Evolutionary conservation across 2,888 invertebrate genomes (phyloP).

Genomic region (Pseudolycoriella hygida): DNA sequence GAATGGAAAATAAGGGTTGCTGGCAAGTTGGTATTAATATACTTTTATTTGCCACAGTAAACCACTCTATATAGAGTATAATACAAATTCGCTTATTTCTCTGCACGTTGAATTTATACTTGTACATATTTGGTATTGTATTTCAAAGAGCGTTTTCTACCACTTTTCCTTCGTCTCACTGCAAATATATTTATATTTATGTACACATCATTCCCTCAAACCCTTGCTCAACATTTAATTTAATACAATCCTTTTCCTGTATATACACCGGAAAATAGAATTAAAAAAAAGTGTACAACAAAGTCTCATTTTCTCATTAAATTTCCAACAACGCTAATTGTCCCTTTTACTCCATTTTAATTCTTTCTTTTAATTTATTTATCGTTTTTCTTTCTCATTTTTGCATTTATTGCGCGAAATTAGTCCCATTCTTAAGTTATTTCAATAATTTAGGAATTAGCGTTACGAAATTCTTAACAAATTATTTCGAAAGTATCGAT

Average conservation of each 20-base stretch:
- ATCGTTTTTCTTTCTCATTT: not conserved
- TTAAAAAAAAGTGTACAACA: not conserved
- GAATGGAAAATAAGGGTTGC: constrained; percentile 2
- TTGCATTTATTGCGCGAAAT: not conserved
- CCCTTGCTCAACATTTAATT: not conserved
- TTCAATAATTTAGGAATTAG: too few relatives aligned
- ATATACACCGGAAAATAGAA: too few relatives aligned
- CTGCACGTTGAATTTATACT: too few relatives aligned
- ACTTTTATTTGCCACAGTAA: constrained; percentile 2
- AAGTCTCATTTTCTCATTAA: constrained; percentile 1
- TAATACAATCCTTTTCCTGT: too few relatives aligned
- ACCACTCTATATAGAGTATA: not conserved
- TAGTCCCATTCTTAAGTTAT: not conserved
- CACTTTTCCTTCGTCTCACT: not conserved
- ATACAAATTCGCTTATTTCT: too few relatives aligned
- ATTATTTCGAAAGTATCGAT: too few relatives aligned
- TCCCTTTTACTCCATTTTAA: not conserved
- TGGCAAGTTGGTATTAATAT: constrained; percentile 3
- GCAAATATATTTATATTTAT: not conserved
- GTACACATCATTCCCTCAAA: not conserved
- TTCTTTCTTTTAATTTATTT: constrained; percentile 1
- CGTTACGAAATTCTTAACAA: too few relatives aligned
- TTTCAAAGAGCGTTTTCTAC: too few relatives aligned
- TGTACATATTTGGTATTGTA: too few relatives aligned
- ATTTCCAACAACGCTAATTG: constrained; percentile 1